Evolutionary conservation across 1,140 invertebrate genomes (phyloP), one percentile per base, ranked within the genome.

Genomic region (Manduca sexta): DNA sequence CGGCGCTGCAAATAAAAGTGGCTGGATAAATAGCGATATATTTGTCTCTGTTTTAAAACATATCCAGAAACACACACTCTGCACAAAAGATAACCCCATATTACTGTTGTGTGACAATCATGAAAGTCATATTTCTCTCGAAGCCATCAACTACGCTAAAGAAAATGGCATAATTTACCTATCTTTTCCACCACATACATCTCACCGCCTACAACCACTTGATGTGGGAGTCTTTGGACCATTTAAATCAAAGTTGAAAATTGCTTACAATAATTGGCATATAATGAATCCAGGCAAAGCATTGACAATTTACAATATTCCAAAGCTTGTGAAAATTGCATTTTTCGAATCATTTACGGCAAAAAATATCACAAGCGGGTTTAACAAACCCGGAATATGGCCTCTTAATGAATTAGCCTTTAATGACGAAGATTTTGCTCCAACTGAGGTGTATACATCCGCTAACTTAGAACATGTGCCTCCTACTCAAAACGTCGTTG

Each of bases 221-320:
- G 80, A 86, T 56, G 51, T 68, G 8, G 60, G 68, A 15, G 74
- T 87, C 14, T 82, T 76, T 56, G 78, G 73, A 4, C 74, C 82
- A 17, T 84, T 86, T 18, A 87, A 86, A 49, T 46, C 38, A 0
- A 69, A 76, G 57, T 68, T 76, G 29, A 73, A 74, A 21, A 44
- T 46, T 17, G 76, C 56, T 12, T 61, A 59, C 16, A 69, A 73
- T 45, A 49, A 67, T 45, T 77, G 80, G 84, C 60, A 84, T 49
- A 44, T 66, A 16, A 52, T 31, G 41, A 72, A 87, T 53, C 68
- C 73, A 34, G 84, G 80, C 6, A 81, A 77, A 40, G 53, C 60
- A 8, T 18, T 74, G 3, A 66, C 29, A n/a, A 75, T 74, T 39
- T 78, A 67, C 41, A 53, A 67, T 45, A 61, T 69, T n/a, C 52